Percentiles rank a stretch among this genome's conserved stretches.
These are phyloP conservation scores for Puffinus mauretanicus DNA, from an alignment of 2,113 vertebrate species.

Conservation along the genomic window DNA sequence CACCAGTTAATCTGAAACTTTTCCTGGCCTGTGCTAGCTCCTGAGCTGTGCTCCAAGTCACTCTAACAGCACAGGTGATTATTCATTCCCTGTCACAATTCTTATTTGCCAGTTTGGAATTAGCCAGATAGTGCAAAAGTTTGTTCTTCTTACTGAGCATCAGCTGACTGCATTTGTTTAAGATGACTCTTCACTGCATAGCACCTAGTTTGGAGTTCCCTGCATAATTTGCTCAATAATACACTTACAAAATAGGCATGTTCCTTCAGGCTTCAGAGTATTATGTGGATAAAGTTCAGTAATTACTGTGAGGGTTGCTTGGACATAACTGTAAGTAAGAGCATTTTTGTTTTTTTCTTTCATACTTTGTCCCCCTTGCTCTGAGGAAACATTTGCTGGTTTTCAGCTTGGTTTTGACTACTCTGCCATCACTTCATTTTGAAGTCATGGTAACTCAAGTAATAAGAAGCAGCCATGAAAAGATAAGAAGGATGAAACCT, in stretches of 20 bases:
- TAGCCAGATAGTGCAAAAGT: neutral
- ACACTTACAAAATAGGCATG: neutral
- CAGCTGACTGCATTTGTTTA: neutral
- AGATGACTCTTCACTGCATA: neutral
- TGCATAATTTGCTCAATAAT: neutral
- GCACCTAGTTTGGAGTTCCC: neutral
- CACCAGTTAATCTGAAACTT: neutral
- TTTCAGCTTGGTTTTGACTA: neutral
- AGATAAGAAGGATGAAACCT: neutral
- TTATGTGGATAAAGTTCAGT: neutral
- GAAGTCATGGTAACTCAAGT: neutral
- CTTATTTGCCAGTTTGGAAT: neutral
- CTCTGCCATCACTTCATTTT: neutral
- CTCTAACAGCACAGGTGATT: neutral
- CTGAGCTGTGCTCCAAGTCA: neutral
- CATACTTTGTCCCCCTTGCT: neutral
- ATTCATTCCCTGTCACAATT: neutral
- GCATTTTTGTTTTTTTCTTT: neutral
- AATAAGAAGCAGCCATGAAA: neutral
- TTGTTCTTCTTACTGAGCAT: neutral
- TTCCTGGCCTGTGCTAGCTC: neutral
- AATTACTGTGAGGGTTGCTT: neutral
- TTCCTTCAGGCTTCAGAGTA: neutral
- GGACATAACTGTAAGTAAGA: neutral
- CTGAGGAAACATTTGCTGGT: neutral